Evolutionary conservation across 2,888 invertebrate species (phyloP).

Genomic region (Drosophila tripunctata): DNA sequence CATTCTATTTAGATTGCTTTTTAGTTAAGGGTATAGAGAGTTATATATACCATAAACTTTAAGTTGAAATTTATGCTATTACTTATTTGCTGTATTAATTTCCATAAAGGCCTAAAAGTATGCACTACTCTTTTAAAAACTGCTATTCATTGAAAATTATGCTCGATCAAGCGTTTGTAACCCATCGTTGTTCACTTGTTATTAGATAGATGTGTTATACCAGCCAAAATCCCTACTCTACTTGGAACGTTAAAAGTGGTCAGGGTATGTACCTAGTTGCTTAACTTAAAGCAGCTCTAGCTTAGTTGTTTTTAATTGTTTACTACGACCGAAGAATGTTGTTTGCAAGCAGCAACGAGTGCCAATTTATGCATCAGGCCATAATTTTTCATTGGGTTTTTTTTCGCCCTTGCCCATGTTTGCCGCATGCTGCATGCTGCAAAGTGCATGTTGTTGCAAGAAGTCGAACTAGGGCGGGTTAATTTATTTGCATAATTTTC

Average conservation of each 20-base stretch:
- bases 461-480: slow-evolving; percentile 31
- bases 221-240: no score
- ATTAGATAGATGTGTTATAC: no score
- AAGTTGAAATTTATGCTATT: no score
- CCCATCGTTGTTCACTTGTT: background rate
- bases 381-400: slow-evolving; percentile 48
- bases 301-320: slow-evolving; percentile 32
- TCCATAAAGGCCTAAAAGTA: no score
- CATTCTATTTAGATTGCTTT: slow-evolving; percentile 18
- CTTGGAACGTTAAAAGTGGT: no score
- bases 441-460: slow-evolving; percentile 8
- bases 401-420: background rate
- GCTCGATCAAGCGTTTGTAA: no score
- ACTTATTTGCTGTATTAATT: background rate
- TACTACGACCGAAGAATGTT: slow-evolving; percentile 17
- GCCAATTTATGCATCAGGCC: slow-evolving; percentile 13
- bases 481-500: slow-evolving; percentile 81
- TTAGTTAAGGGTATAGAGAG: slow-evolving; percentile 4
- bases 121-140: no score
- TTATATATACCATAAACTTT: no score
- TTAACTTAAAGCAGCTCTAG: background rate
- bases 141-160: no score
- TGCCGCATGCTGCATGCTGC: slow-evolving; percentile 15
- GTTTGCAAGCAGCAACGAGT: slow-evolving; percentile 12
- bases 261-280: background rate